These are phyloP conservation scores for Meloidogyne chitwoodi DNA, from an alignment of 1,140 invertebrate genomes.

Conservation along the genomic window DNA sequence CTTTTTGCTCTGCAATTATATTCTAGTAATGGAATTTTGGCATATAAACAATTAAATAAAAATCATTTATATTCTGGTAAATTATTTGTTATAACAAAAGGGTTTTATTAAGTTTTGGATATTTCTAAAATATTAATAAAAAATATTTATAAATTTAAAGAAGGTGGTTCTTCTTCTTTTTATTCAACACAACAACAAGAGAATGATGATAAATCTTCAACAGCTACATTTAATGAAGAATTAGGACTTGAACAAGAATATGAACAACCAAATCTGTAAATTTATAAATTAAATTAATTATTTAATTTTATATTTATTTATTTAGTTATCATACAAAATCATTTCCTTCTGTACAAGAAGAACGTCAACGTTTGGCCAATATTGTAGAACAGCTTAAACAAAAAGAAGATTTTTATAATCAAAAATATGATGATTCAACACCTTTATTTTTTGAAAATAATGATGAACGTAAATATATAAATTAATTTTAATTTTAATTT, in stretches of 20 bases:
- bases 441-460: neutral
- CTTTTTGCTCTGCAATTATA: neutral
- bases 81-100: neutral
- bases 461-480: neutral
- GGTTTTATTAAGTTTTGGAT: too few species aligned
- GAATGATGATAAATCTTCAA: neutral
- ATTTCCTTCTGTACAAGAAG: neutral
- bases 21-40: neutral
- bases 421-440: neutral
- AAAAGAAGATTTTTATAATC: neutral
- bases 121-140: too few species aligned
- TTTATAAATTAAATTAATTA: neutral
- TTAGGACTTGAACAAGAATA: neutral
- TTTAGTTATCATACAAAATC: constrained; percentile 10
- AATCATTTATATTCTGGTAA: neutral
- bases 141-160: too few species aligned
- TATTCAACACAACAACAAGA: neutral
- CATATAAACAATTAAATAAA: neutral
- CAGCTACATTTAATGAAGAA: neutral
- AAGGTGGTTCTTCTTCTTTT: too few species aligned
- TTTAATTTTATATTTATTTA: neutral
- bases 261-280: constrained; percentile 9
- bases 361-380: constrained; percentile 8
- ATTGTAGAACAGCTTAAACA: constrained; percentile 13
- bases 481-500: neutral